phyloP scores from a whole-genome alignment of 2,888 invertebrate species.

The Tetragonula carbonaria region DNA sequence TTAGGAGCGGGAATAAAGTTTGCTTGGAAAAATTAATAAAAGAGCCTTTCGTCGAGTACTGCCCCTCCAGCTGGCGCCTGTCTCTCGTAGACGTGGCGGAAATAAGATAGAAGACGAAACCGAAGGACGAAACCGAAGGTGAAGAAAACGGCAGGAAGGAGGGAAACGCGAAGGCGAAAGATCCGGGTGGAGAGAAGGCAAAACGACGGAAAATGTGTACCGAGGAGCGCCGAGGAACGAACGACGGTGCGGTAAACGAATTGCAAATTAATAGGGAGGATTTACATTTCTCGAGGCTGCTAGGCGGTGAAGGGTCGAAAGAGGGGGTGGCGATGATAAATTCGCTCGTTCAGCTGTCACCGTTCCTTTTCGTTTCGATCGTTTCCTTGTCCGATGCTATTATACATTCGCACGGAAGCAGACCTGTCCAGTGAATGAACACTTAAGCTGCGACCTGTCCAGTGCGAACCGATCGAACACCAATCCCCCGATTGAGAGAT shows the following conservation, averaged over 20 bases:
- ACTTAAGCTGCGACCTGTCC: too few relatives aligned
- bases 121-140: not conserved
- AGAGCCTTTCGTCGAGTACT: slow-evolving; percentile 38
- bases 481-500: too few relatives aligned
- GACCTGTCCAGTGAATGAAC: not conserved
- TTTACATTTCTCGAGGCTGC: slow-evolving; percentile 77
- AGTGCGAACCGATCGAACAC: too few relatives aligned
- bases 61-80: slow-evolving; percentile 62
- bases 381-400: not conserved
- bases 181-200: not conserved
- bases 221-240: slow-evolving; percentile 44
- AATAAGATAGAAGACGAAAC: slow-evolving; percentile 23
- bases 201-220: not conserved
- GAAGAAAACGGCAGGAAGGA: not conserved
- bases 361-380: slow-evolving; percentile 4
- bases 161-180: not conserved
- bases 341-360: slow-evolving; percentile 11
- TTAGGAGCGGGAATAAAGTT: slow-evolving; percentile 12
- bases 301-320: slow-evolving; percentile 46
- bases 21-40: slow-evolving; percentile 48
- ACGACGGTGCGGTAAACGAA: slow-evolving; percentile 73
- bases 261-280: slow-evolving; percentile 80
- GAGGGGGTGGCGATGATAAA: slow-evolving; percentile 6
- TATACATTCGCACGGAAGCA: not conserved
- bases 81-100: slow-evolving; percentile 54